Base-by-base conservation (phyloP, 2,113 vertebrate genomes). In the Stigmatopora nigra region DNA sequence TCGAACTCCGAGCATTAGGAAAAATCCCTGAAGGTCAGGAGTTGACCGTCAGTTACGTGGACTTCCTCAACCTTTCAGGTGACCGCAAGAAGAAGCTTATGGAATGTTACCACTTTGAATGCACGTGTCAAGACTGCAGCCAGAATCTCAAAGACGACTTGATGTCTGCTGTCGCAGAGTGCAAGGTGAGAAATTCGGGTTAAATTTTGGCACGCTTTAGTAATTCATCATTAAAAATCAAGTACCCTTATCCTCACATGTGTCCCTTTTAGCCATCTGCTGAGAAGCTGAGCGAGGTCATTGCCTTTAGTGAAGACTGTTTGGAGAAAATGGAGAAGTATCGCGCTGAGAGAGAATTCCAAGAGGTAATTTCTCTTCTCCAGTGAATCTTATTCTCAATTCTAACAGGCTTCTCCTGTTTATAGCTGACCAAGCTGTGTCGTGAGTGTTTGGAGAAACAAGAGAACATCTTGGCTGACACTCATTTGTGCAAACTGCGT, bases 1-100 rank as follows among this genome's bases (percentile, higher is more conserved):
- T 97, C 0, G 96, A 99, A 83, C 91, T 99, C 63, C 91, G 96
- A 41, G 91, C 93, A 11, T 78, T 98, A 78, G 88, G 71, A 65
- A 93, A 89, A 64, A 91, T 98, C 68, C 70, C 91, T 0, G 87
- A 91, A 1, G 95, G 93, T 0, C 84, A 92, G 0, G 97, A 99
- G 84, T 86, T 99, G 78, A 98, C 91, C 0, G 91, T 99, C 55
- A 93, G 93, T 76, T 99, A 99, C 0, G 89, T 98, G 16, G 95
- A 98, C 87, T 96, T 96, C 85, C 93, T 99, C 38, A 92, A 88
- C 0, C n/a, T 94, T 79, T 94, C 94, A 0, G 82, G 89, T 10
- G 94, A 97, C 8, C 91, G 97, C 52, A 88, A 82, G 60, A 84
- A 74, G 77, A 88, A 91, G 82, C 88, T 99, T 22, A 92, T 89